Evolutionary conservation across 2,113 vertebrate species (phyloP).

Genomic region (Brachyhypopomus occidentalis): DNA sequence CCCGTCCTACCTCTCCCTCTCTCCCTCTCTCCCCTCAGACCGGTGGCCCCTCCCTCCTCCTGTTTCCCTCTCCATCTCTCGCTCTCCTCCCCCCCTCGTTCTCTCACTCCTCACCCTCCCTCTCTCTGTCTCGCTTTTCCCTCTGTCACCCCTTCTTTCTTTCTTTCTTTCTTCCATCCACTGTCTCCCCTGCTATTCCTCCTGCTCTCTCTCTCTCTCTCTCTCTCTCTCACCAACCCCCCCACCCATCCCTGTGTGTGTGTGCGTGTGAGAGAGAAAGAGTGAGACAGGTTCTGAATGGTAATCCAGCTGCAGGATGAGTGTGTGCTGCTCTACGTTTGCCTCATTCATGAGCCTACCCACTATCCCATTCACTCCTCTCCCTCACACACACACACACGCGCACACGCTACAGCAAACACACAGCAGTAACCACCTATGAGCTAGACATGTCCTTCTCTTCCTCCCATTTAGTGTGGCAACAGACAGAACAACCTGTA

Average conservation of each 20-base stretch:
- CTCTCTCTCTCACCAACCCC: too few species aligned
- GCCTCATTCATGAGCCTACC: slow-evolving; percentile 52
- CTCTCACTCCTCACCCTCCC: slow-evolving; percentile 48
- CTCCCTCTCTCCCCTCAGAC: slow-evolving; percentile 20
- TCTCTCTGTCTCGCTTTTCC: slow-evolving; percentile 47
- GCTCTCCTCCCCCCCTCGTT: slow-evolving; percentile 45
- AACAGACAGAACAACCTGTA: neutral
- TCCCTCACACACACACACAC: slow-evolving; percentile 4
- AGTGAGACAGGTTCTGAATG: slow-evolving; percentile 62
- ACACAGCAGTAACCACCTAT: neutral
- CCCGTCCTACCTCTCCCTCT: slow-evolving; percentile 28
- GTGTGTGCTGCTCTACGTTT: slow-evolving; percentile 42
- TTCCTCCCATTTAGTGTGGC: slow-evolving; percentile 27
- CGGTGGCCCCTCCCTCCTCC: slow-evolving; percentile 20
- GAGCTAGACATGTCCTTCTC: slow-evolving; percentile 41
- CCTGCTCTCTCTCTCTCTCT: too few species aligned
- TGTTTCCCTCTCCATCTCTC: slow-evolving; percentile 25
- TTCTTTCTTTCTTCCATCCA: slow-evolving; percentile 48
- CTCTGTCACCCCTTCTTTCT: too few species aligned
- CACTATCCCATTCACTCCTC: slow-evolving; percentile 48
- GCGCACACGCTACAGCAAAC: neutral
- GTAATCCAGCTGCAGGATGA: slow-evolving; percentile 66
- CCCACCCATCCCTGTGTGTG: too few species aligned
- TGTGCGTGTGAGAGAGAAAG: neutral
- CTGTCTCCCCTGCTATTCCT: slow-evolving; percentile 39